Base-by-base conservation (phyloP, 2,888 invertebrate species). In the Orthosia gracilis region DNA sequence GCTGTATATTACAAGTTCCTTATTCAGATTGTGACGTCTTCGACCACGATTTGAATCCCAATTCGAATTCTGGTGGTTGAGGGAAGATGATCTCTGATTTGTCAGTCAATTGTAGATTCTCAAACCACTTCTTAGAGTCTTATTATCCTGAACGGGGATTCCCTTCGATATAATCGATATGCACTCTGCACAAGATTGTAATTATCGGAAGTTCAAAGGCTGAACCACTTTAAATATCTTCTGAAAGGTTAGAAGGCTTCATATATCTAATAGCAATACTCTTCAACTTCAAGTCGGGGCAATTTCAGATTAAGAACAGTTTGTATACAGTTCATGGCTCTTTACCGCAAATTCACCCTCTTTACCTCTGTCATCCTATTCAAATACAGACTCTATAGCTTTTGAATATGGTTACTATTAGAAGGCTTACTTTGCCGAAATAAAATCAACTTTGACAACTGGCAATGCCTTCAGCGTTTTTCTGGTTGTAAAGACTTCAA, bases 401-500 rank as follows among this genome's bases (percentile, higher is more conserved):
- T 55, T 0, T 2, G 0, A 0, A 15, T 62, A 83, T 15, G 40
- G 61, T 75, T 61, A 15, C 5, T 49, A 21, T 26, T 54, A 18
- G 1, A 68, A 65, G n/a, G 9, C 23, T 12, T 17, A 40, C 3
- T 69, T 50, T 4, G 0, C 12, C 11, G 0, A 59, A 71, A 80
- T 80, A 82, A 71, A 75, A 80, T n/a, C 70, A 71, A 75, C 65
- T 83, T 69, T 71, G 84, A 80, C 84, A 83, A 80, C 80, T 69
- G 81, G 65, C 58, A 66, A 68, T 74, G 84, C 84, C 80, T 69
- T 57, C 64, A 65, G 71, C 70, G 71, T 69, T 84, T 84, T 69
- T 70, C 52, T 84, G 70, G 54, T 81, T 82, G 71, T 77, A 80
- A 73, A 77, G 81, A 72, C 61, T 84, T 80, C 76, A 84, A 76